Conservation (phyloP, 2,113 vertebrate species). For the Myotis yumanensis region DNA sequence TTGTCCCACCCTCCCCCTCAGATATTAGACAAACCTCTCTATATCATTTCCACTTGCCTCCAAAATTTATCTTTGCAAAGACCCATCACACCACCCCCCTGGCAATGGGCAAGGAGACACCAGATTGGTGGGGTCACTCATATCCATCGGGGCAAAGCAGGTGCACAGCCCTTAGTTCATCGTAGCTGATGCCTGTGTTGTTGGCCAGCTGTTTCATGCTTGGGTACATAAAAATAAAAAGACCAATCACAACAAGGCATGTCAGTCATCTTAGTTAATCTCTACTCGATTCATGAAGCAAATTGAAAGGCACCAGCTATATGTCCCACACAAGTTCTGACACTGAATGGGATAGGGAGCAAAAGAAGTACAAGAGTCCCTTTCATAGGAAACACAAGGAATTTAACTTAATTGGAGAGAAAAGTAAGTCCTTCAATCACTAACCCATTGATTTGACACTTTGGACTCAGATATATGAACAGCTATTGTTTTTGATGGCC, state of each 20-base stretch:
- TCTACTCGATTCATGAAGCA: neutral
- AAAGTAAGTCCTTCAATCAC: neutral
- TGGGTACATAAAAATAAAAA: neutral
- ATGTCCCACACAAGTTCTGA: constrained; percentile 3
- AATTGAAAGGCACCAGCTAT: neutral
- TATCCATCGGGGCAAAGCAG: too few species aligned
- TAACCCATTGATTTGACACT: neutral
- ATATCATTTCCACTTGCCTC: constrained; percentile 12
- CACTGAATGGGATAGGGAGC: neutral
- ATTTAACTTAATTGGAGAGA: constrained; percentile 24
- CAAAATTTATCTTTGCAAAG: constrained; percentile 44
- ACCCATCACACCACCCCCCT: neutral
- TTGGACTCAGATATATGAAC: neutral
- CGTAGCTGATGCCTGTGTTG: too few species aligned
- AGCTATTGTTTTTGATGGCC: neutral
- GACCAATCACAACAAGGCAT: neutral
- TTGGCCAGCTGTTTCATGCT: too few species aligned
- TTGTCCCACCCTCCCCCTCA: neutral
- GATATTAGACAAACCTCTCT: constrained; percentile 29
- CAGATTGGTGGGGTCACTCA: too few species aligned
- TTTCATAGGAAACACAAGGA: neutral
- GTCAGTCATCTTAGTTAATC: constrained; percentile 12
- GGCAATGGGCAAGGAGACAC: too few species aligned
- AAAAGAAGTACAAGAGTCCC: neutral
- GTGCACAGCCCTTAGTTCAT: too few species aligned